Base-by-base conservation (phyloP, 2,888 invertebrate species). In the Microctonus hyperodae region DNA sequence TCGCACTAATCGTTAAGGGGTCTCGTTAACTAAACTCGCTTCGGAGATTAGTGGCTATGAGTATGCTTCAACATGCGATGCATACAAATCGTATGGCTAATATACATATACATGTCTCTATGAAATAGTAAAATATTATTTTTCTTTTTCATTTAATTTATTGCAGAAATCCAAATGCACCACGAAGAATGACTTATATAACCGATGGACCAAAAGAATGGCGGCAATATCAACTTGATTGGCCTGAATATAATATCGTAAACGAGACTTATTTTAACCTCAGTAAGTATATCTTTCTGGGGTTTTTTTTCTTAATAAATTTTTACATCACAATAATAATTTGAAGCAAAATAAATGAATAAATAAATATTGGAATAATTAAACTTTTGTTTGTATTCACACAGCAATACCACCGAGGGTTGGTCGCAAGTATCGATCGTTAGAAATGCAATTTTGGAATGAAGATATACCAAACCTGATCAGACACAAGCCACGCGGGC, bases 391-490 rank as follows among this genome's bases (percentile, higher is more conserved):
- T 28, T 60, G 22, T 51, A 23, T 68, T 62, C 69, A 85, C 84
- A 20, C 86, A 93, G 96, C 91, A 67, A 90, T 92, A 72, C 93
- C 94, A 2, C 93, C 94, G 0, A 88, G 87, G 48, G 87, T 91
- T 48, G 90, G 90, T 66, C 88, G 89, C 69, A 90, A 91, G 73
- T 97, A 96, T 84, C 88, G 95, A 48, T 87, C 90, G 6, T 89
- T 90, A 70, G 91, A 92, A 78, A 90, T 94, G 78, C 89, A 89
- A 55, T 94, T 93, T 78, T 97, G 97, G 97, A 90, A 93, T 73
- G 90, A 94, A 64, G 88, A 90, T 48, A 87, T 97, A 57, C 95
- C 95, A 0, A 89, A 90, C 72, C 86, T 91, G 76, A 89, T 89
- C 75, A 87, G 85, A 72, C 86, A 85, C 74, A 75, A 75, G 35